Conservation (phyloP, 2,113 vertebrate genomes). For the Puntigrus tetrazona region DNA sequence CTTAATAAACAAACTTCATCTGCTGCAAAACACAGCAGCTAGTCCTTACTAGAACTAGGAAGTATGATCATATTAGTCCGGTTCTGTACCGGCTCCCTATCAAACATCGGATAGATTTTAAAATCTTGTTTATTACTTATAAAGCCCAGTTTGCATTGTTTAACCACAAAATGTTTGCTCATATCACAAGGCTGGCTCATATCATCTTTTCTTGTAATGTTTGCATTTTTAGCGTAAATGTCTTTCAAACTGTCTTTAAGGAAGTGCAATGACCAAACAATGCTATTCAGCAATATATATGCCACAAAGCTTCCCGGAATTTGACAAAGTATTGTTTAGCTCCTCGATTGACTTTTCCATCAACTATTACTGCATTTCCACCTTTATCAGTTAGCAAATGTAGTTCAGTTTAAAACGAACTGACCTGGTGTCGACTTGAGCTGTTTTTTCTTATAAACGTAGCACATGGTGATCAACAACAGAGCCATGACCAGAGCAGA, state of each 20-base stretch:
- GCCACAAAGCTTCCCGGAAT: neutral
- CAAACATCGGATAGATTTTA: no score
- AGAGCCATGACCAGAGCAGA: neutral
- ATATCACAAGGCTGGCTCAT: neutral
- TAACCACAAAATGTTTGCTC: neutral
- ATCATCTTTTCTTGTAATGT: neutral
- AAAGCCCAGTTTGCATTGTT: neutral
- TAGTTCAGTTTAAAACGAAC: neutral
- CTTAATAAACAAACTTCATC: no score
- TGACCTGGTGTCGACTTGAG: neutral
- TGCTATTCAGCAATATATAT: neutral
- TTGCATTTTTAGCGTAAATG: neutral
- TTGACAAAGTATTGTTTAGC: neutral
- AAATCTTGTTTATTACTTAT: no score
- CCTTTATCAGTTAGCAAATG: no score
- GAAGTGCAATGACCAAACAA: neutral
- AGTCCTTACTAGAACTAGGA: no score
- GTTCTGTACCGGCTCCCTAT: no score
- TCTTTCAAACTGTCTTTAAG: neutral
- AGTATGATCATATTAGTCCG: no score
- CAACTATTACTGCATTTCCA: neutral
- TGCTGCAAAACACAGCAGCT: no score
- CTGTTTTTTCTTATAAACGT: slow-evolving; percentile 6
- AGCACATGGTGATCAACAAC: neutral
- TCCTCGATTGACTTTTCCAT: neutral